Conservation (phyloP, 2,888 invertebrate genomes). For the Sericinus montela region DNA sequence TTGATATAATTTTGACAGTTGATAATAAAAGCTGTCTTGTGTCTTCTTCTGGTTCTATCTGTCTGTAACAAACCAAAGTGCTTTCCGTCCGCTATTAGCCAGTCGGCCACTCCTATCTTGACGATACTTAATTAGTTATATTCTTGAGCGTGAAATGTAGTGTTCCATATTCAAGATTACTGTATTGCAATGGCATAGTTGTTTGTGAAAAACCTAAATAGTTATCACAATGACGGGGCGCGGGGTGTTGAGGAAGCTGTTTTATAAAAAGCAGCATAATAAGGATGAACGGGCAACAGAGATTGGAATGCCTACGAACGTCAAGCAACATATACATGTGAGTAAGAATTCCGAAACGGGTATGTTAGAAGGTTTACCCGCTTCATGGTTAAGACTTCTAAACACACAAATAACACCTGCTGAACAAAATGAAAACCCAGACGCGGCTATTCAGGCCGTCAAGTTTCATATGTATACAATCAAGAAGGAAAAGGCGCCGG, state of each 20-base stretch:
- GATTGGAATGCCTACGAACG: conserved; percentile 91
- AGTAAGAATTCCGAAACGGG: conserved; percentile 90
- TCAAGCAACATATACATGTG: conserved; percentile 92
- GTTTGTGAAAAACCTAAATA: conserved; percentile 30
- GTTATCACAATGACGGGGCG: conserved; percentile 67
- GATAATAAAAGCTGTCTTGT: conserved; percentile 44
- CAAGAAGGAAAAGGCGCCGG: conserved; percentile 87
- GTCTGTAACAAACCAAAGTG: conserved; percentile 25
- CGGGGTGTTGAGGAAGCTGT: conserved; percentile 72
- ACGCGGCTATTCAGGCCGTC: conserved; percentile 93
- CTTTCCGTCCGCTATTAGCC: conserved; percentile 67
- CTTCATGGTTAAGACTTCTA: conserved; percentile 88
- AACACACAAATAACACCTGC: conserved; percentile 90
- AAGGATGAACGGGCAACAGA: conserved; percentile 79
- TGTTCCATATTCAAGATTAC: conserved; percentile 27
- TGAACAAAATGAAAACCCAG: conserved; percentile 93
- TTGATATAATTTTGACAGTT: conserved; percentile 43
- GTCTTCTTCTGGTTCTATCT: conserved; percentile 21
- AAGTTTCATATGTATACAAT: conserved; percentile 94
- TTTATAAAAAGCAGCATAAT: conserved; percentile 64
- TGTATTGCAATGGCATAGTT: conserved; percentile 47
- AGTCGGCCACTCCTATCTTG: conserved; percentile 50
- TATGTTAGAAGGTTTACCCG: conserved; percentile 90
- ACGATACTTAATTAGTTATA: conserved; percentile 43
- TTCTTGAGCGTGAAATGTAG: conserved; percentile 52